Evolutionary conservation across 2,797 vertebrate genomes (phyloP), one percentile per base, ranked within the genome.

Genomic region (Myotis pilosus): DNA sequence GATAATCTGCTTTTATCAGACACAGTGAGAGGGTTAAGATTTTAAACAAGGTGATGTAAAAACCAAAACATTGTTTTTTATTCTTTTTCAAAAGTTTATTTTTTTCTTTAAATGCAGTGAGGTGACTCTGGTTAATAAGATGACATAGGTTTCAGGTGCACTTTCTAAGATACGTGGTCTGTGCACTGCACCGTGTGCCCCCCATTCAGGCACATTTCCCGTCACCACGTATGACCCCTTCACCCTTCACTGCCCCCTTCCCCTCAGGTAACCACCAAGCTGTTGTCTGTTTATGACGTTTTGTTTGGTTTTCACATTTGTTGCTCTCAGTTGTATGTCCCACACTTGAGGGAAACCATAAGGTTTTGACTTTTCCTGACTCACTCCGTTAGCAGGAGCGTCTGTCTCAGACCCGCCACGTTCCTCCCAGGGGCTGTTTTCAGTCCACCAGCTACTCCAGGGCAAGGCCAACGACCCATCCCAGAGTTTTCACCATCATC

Each of bases 41-140:
- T 81, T 92, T 60, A 94, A 93, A 82, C 12, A 72, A 49, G 69
- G 6, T 23, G 71, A 64, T 30, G 12, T 19, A 81, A 91, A 93
- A 88, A 57, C 20, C 49, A 80, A 51, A 60, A 53, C 30, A 22
- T 0, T 33, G 17, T 22, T 11, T n/a, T 49, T 17, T n/a, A 51
- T 51, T 75, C 16, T 51, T 47, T 9, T 49, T n/a, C 10, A 49
- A n/a, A 74, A n/a, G 49, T 30, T 53, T 53, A 23, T 53, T 33
- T 33, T 33, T 28, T 11, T 53, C 47, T 51, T 33, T 53, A 33
- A 33, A 36, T 15, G 2, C 15, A 53, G 16, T 5, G 49, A 22
- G 49, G 49, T 33, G n/a, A 33, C n/a, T 8, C 0, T 53, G n/a
- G n/a, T 53, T 36, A 78, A 9, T 23, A 23, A 2, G 20, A 8